Evolutionary conservation across 1,140 invertebrate species (phyloP).

Genomic region (Conopomorpha cramerella): DNA sequence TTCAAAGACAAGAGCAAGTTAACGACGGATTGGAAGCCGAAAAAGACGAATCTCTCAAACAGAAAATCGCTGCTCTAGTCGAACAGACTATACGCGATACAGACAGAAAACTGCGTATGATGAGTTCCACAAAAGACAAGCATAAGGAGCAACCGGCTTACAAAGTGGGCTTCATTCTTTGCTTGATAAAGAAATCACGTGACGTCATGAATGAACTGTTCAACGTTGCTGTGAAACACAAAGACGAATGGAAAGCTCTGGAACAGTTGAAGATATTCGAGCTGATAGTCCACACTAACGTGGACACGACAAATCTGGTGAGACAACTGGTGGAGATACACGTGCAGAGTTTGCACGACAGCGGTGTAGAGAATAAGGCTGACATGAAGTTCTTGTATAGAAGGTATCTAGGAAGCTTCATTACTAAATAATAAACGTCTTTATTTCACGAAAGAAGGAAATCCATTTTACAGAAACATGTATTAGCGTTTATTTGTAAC

Average conservation of each 20-base stretch:
- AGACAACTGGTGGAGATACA: slow-evolving; percentile 34
- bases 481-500: no score
- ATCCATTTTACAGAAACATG: no score
- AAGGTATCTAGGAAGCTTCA: no score
- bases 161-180: slow-evolving; percentile 33
- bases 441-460: no score
- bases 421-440: no score
- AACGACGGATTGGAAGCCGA: no score
- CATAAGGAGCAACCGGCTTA: slow-evolving; percentile 20
- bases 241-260: slow-evolving; percentile 33
- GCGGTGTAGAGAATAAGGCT: no score
- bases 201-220: slow-evolving; percentile 41
- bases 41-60: slow-evolving; percentile 27
- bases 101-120: slow-evolving; percentile 17
- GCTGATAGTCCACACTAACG: slow-evolving; percentile 36
- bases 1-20: no score
- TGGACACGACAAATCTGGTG: slow-evolving; percentile 36
- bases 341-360: no score
- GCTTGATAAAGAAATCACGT: slow-evolving; percentile 32
- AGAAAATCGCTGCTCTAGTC: slow-evolving; percentile 25
- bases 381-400: no score
- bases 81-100: slow-evolving; percentile 30
- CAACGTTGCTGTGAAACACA: slow-evolving; percentile 35
- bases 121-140: slow-evolving; percentile 17
- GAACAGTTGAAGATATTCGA: slow-evolving; percentile 44